Evolutionary conservation across 2,888 invertebrate species (phyloP), one percentile per base, ranked within the genome.

Genomic region (Nomada goodeniana): DNA sequence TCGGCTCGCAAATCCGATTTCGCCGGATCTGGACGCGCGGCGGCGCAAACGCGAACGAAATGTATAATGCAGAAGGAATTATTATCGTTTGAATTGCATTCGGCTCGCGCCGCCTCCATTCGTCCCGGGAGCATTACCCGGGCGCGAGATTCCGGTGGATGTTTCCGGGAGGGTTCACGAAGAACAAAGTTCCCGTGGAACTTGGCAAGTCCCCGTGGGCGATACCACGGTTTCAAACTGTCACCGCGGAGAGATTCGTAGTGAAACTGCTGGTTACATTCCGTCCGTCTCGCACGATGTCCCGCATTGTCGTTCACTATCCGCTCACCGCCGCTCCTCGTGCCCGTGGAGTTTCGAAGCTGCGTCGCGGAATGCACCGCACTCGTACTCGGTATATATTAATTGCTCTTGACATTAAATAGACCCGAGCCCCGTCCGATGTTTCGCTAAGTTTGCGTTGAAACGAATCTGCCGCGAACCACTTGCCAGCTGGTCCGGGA

Each of bases 221-320:
- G 83, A 86, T 83, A 82, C 84, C 73, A 80, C 63, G 82, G 72
- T 84, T 86, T 80, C 82, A 77, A 86, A 86, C 83, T 86, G 86
- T 76, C 84, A 78, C 64, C 47, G 70, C 36, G 70, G 67, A 72
- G 75, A 67, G 82, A 76, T 73, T 82, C 72, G 64, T 84, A 74
- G 76, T 44, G 70, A 80, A 82, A 80, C 80, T 83, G 77, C 76
- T 69, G 80, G 74, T 77, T 84, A 82, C 75, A 70, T 80, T 83
- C 80, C 76, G 64, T 83, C 63, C 68, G 71, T 70, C 70, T 73
- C n/a, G 42, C 53, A 59, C 47, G 73, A 50, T 50, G 60, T 53
- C 55, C 63, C 59, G 71, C 53, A 67, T 57, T 75, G 70, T 67
- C 71, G 47, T 63, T 55, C 68, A 44, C 47, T 10, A 7, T 18